Conservation (phyloP, 2,797 vertebrate genomes). For the Ibycter americanus region DNA sequence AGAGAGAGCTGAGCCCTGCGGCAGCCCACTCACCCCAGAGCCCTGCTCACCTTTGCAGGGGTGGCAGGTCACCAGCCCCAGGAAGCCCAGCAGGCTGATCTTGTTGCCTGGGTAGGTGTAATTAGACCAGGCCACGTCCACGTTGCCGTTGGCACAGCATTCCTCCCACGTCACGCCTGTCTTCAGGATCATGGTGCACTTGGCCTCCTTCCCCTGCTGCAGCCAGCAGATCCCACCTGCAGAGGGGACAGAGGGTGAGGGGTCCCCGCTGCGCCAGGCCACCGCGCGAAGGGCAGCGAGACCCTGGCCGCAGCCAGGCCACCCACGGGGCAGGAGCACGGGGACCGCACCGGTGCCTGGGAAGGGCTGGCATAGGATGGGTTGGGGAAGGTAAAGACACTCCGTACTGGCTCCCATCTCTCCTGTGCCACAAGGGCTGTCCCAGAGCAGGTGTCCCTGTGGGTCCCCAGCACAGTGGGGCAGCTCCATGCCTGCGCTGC, state of each 20-base stretch:
- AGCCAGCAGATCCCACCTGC: conserved; percentile 96
- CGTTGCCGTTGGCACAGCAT: conserved; percentile 87
- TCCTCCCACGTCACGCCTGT: conserved; percentile 89
- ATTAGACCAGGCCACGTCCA: conserved; percentile 95
- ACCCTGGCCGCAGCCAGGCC: fast-evolving
- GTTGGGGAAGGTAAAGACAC: fast-evolving
- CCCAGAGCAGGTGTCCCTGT: neutral
- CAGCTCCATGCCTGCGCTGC: fast-evolving
- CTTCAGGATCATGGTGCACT: conserved; percentile 93
- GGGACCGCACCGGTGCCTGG: fast-evolving
- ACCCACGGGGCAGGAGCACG: fast-evolving
- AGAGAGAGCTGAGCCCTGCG: neutral
- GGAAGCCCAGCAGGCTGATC: conserved; percentile 91
- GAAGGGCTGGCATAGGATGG: fast-evolving
- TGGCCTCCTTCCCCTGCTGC: conserved; percentile 87
- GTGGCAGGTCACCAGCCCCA: conserved; percentile 92
- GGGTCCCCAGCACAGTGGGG: fast-evolving
- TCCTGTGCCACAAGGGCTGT: neutral
- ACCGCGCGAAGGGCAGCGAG: fast-evolving
- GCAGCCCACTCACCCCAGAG: neutral
- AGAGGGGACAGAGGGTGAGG: neutral
- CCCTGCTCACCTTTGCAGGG: conserved; percentile 90
- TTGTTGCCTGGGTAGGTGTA: conserved; percentile 91
- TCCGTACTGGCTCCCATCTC: neutral
- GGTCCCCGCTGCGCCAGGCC: neutral